Evolutionary conservation across 2,113 vertebrate species (phyloP), one percentile per base, ranked within the genome.

Genomic region (Dromiciops gliroides): DNA sequence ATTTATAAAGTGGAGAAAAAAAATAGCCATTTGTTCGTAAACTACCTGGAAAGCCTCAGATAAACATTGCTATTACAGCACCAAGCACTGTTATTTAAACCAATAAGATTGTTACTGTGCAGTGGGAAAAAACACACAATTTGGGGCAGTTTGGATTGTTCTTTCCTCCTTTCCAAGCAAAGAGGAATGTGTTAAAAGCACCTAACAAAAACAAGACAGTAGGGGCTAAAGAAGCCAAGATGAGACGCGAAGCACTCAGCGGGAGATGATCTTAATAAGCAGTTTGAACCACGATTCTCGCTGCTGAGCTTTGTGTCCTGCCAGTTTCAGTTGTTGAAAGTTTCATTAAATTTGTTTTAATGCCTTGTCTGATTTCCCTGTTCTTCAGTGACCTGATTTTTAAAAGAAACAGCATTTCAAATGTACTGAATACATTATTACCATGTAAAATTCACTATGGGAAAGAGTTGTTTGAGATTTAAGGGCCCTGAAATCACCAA

Each of bases 331-430:
- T 96, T 98, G 96, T 26, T 98, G 92, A 31, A 97, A 97, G 93
- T 97, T 98, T 98, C 97, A 97, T 98, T 98, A 97, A 96, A 97
- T 94, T 92, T 95, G 96, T 97, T 98, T 98, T 98, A 98, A 97
- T 97, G 97, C 89, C 26, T 98, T 96, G 48, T 93, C 97, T 97
- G 92, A 94, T 96, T 98, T 96, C 49, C 31, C 56, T 95, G 91
- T 97, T 98, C 97, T 98, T 97, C 67, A 31, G 89, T 97, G 98
- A 98, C 97, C 97, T 97, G 93, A 92, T 98, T 98, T 98, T 97
- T 91, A 97, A 97, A 97, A 98, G 95, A 97, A 98, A 97, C 48
- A 92, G 93, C 93, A 97, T 98, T 98, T 98, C 96, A 96, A 93
- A 94, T 97, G 89, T 67, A 94, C 97, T 92, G 95, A 98, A 97